Percentiles rank a stretch among this genome's conserved stretches.
Evolutionary conservation across 2,113 vertebrate species (phyloP).

Genomic region (Corythornis cristatus): DNA sequence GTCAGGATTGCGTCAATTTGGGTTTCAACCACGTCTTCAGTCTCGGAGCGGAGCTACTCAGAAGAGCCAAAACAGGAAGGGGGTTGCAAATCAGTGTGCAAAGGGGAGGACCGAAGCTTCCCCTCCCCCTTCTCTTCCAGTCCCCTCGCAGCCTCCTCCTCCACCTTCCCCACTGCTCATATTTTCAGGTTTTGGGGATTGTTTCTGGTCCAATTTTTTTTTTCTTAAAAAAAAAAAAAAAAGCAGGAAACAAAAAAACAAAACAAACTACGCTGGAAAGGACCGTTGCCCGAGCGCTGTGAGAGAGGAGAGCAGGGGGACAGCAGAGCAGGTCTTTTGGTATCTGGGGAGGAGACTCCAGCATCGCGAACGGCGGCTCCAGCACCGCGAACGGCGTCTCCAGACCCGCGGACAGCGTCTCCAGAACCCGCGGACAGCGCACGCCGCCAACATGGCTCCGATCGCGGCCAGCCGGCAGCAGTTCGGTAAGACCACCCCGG

Average conservation of each 20-base stretch:
- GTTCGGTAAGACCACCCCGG: constrained; percentile 83
- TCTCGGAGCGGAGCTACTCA: constrained; percentile 71
- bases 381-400: constrained; percentile 81
- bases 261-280: not conserved
- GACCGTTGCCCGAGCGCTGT: not conserved
- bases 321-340: not conserved
- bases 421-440: constrained; percentile 84
- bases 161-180: constrained; percentile 6
- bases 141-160: not conserved
- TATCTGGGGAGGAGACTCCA: not conserved
- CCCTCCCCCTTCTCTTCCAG: not conserved
- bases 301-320: not conserved
- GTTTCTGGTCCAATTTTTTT: not conserved
- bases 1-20: constrained; percentile 95
- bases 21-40: constrained; percentile 78
- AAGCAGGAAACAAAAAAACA: not conserved
- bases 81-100: constrained; percentile 67
- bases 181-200: not conserved
- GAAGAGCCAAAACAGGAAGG: constrained; percentile 75
- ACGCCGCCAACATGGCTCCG: constrained; percentile 86
- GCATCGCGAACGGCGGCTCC: constrained; percentile 39
- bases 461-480: constrained; percentile 79
- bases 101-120: constrained; percentile 55
- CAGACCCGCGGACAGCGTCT: constrained; percentile 85
- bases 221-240: not conserved